Evolutionary conservation across 2,888 invertebrate genomes (phyloP).

Genomic region (Caenorhabditis drosophilae): DNA sequence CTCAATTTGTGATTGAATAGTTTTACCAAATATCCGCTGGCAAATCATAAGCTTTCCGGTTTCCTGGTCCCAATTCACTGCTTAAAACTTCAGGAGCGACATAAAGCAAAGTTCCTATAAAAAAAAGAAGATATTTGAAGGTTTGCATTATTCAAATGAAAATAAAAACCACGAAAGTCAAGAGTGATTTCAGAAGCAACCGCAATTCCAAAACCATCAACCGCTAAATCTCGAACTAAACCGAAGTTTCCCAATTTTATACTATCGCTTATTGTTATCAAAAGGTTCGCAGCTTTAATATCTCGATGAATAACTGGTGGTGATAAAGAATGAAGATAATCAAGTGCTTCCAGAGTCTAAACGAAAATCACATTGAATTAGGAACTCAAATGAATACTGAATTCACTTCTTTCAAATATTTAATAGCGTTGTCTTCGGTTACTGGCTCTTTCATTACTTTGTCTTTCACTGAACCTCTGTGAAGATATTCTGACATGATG

Average conservation of each 20-base stretch:
- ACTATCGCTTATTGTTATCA: conserved; percentile 45
- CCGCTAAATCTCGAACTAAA: conserved; percentile 52
- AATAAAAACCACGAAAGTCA: conserved; percentile 45
- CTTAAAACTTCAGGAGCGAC: conserved; percentile 55
- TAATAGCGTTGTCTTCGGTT: conserved; percentile 43
- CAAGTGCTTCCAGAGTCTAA: conserved; percentile 48
- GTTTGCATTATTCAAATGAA: neutral
- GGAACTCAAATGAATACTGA: neutral
- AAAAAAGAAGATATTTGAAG: neutral
- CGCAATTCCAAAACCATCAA: conserved; percentile 55
- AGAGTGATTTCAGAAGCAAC: conserved; percentile 52
- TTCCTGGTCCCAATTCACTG: conserved; percentile 49
- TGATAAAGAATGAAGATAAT: conserved; percentile 45
- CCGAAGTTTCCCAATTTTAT: conserved; percentile 59
- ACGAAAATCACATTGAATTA: neutral
- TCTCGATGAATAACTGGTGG: conserved; percentile 52
- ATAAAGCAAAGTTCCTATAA: conserved; percentile 48
- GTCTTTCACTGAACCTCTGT: conserved; percentile 50
- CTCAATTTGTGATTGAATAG: neutral
- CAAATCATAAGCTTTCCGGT: conserved; percentile 45
- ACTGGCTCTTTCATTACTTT: conserved; percentile 37
- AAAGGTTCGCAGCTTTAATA: conserved; percentile 55
- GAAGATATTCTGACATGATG: conserved; percentile 49
- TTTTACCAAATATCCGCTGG: conserved; percentile 56
- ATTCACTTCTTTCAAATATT: conserved; percentile 44